These are phyloP conservation scores for Porphyrio hochstetteri DNA, from an alignment of 2,113 vertebrate genomes.

Conservation along the genomic window DNA sequence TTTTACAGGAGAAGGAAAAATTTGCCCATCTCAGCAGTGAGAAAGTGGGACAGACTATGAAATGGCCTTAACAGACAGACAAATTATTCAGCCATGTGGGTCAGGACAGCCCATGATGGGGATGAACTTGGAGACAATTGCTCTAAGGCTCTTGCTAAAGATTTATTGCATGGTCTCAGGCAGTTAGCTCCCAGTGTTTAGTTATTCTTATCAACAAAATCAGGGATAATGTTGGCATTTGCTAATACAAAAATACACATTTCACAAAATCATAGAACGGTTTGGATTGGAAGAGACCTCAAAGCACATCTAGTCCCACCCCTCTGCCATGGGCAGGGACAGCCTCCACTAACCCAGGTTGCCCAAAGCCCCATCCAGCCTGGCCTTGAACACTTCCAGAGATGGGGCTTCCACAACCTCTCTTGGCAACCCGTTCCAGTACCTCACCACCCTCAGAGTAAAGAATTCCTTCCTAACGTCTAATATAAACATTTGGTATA, in stretches of 20 bases:
- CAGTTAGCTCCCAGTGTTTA: not conserved
- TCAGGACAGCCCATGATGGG: not conserved
- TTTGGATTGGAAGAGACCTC: no score
- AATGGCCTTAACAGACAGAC: not conserved
- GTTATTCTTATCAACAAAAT: not conserved
- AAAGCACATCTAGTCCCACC: no score
- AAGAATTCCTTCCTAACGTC: no score
- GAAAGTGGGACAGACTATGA: not conserved
- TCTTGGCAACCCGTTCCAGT: no score
- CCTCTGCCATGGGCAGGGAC: no score
- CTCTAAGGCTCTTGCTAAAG: not conserved
- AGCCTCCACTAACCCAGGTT: no score
- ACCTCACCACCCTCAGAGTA: no score
- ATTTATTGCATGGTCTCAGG: not conserved
- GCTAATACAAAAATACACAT: not conserved
- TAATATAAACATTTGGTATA: not conserved
- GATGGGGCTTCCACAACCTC: no score
- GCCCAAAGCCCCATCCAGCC: no score
- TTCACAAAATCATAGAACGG: no score
- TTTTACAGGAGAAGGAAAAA: not conserved
- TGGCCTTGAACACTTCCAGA: no score
- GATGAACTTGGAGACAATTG: not conserved
- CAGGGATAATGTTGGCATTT: not conserved
- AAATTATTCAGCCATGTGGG: not conserved
- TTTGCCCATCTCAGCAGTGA: not conserved